These are phyloP conservation scores for Crocuta crocuta DNA, from an alignment of 2,113 vertebrate genomes.

Conservation along the genomic window DNA sequence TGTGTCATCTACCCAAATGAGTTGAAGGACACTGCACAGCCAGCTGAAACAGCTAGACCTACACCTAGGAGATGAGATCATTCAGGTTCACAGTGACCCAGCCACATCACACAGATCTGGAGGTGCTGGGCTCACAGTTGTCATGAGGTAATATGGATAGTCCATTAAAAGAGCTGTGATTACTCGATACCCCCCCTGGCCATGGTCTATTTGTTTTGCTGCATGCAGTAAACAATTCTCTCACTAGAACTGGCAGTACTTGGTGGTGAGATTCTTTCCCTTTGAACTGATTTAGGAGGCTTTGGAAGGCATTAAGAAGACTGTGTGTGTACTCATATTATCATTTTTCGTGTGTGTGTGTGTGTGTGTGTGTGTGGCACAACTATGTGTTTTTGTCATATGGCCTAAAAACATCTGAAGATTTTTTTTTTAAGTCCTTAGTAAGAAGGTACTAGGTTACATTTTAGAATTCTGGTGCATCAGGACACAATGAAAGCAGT, in stretches of 20 bases:
- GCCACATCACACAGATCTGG: neutral
- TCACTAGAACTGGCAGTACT: neutral
- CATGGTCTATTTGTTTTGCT: neutral
- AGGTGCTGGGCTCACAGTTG: neutral
- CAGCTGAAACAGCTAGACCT: neutral
- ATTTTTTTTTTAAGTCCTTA: slow-evolving; percentile 24
- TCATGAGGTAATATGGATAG: neutral
- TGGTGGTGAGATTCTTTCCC: neutral
- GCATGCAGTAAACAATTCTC: neutral
- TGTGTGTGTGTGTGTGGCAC: too few species aligned
- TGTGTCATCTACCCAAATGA: neutral
- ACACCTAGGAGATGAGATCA: neutral
- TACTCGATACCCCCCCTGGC: rapidly evolving
- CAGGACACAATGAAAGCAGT: neutral
- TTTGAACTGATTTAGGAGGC: neutral
- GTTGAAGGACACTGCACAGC: neutral
- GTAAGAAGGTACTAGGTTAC: neutral
- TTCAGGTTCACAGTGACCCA: neutral
- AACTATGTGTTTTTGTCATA: neutral
- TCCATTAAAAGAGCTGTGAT: neutral
- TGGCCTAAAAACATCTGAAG: neutral
- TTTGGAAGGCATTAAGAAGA: neutral
- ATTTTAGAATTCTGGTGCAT: neutral
- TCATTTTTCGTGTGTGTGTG: neutral
- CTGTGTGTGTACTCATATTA: neutral